phyloP scores from a whole-genome alignment of 1,140 invertebrate genomes.

The Triops longicaudatus region DNA sequence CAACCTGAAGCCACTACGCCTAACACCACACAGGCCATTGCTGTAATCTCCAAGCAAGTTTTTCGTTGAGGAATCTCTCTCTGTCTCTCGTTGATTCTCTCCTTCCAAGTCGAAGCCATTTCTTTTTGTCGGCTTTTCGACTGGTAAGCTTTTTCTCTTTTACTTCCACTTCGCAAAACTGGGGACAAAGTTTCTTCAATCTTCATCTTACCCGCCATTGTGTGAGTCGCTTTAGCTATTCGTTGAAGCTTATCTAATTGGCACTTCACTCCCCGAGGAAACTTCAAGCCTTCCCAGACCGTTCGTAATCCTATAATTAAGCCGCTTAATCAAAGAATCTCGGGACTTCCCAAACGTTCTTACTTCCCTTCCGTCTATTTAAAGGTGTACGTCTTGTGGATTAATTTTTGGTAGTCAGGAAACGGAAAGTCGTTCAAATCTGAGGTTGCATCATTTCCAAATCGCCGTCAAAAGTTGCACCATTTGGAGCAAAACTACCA shows the following conservation, averaged over 20 bases:
- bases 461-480: too few relatives aligned
- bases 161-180: not conserved
- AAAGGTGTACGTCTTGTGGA: too few relatives aligned
- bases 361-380: not conserved
- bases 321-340: constrained; percentile 10
- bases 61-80: not conserved
- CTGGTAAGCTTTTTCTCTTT: not conserved
- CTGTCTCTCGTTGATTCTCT: not conserved
- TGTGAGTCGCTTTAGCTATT: not conserved
- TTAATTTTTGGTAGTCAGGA: too few relatives aligned
- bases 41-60: not conserved
- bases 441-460: too few relatives aligned
- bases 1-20: constrained; percentile 5
- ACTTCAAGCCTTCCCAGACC: not conserved
- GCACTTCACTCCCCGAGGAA: not conserved
- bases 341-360: not conserved
- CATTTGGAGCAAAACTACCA: too few relatives aligned
- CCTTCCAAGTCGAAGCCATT: not conserved
- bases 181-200: not conserved
- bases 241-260: not conserved
- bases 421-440: too few relatives aligned
- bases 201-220: not conserved
- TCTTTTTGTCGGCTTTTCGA: not conserved
- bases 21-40: not conserved
- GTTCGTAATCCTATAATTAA: not conserved